Percentiles rank a stretch among this genome's conserved stretches.
Evolutionary conservation across 2,888 invertebrate genomes (phyloP).

Genomic region (Criorhina ranunculi): DNA sequence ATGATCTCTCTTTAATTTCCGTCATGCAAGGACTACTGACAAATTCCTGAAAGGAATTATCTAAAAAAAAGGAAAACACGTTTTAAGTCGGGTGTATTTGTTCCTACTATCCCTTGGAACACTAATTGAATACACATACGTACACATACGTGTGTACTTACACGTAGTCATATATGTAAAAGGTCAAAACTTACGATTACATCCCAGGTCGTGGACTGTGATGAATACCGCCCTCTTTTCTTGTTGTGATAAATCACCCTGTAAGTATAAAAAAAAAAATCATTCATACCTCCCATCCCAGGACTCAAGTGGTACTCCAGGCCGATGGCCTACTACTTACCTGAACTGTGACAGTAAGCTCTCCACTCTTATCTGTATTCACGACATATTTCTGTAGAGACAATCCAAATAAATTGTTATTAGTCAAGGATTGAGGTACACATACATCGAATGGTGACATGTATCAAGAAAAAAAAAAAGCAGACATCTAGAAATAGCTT

Average conservation of each 20-base stretch:
- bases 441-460: slow-evolving; percentile 18
- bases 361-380: slow-evolving; percentile 90
- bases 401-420: slow-evolving; percentile 28
- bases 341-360: slow-evolving; percentile 91
- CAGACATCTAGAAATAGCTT: slow-evolving; percentile 48
- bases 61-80: slow-evolving; percentile 84
- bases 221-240: slow-evolving; percentile 93
- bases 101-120: slow-evolving; percentile 5
- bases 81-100: not conserved
- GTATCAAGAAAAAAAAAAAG: slow-evolving; percentile 1
- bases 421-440: slow-evolving; percentile 9
- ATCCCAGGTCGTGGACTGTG: slow-evolving; percentile 95
- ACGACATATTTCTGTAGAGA: slow-evolving; percentile 91
- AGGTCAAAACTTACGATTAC: slow-evolving; percentile 88
- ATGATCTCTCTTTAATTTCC: slow-evolving; percentile 92
- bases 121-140: slow-evolving; percentile 11
- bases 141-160: not conserved
- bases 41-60: slow-evolving; percentile 92
- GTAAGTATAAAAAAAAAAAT: slow-evolving; percentile 80
- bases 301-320: no score
- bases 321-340: slow-evolving; percentile 85
- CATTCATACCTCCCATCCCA: slow-evolving; percentile 52
- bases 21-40: slow-evolving; percentile 93
- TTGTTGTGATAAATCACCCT: slow-evolving; percentile 92
- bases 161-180: no score